Conservation (phyloP, 1,140 invertebrate genomes). For the Archegozetes longisetosus region DNA sequence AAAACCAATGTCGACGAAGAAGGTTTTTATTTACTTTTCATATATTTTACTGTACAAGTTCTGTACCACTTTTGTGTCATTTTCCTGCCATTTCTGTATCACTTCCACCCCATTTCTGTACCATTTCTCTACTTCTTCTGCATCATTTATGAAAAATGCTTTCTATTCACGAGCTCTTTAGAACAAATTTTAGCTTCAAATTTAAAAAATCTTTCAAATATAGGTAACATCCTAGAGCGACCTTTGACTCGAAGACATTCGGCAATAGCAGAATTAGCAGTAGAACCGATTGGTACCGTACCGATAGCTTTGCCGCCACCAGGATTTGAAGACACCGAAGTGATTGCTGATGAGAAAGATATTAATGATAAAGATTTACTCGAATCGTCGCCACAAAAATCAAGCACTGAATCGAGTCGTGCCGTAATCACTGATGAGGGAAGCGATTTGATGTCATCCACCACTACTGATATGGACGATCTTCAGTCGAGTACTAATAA, state of each 20-base stretch:
- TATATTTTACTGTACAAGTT: neutral
- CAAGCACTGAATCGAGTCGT: neutral
- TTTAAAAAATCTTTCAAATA: too few species aligned
- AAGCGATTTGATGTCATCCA: neutral
- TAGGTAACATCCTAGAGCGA: neutral
- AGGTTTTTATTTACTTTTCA: neutral
- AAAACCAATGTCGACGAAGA: neutral
- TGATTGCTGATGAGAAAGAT: neutral
- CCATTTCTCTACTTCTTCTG: too few species aligned
- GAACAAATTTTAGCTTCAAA: too few species aligned
- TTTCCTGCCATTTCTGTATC: too few species aligned
- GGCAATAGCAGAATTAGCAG: conserved; percentile 10
- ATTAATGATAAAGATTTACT: neutral
- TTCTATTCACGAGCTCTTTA: neutral
- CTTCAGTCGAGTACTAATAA: neutral
- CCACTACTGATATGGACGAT: neutral
- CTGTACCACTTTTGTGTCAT: neutral
- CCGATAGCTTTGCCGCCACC: conserved; percentile 8
- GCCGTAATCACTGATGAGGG: neutral
- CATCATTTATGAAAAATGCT: too few species aligned
- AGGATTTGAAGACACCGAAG: conserved; percentile 8
- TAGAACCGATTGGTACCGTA: neutral
- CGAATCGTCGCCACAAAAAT: neutral
- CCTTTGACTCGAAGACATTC: conserved; percentile 5
- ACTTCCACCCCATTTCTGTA: too few species aligned